Evolutionary conservation across 2,113 vertebrate species (phyloP), one percentile per base, ranked within the genome.

Genomic region (Bufo bufo): DNA sequence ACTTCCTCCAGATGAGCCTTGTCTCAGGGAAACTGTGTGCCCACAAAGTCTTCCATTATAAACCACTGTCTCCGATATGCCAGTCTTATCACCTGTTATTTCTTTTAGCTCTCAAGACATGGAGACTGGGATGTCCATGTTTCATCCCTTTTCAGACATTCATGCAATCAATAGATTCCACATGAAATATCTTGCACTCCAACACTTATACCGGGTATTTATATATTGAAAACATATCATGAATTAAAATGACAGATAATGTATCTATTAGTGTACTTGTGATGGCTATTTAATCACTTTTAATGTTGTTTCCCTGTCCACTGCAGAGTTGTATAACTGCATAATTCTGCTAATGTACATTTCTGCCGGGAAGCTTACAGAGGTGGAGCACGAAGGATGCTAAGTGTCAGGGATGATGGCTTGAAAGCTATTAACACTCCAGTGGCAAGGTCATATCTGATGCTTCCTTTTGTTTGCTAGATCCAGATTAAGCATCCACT

Each of bases 391-490:
- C 90, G 83, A 89, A 92, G 91, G 93, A 92, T 92, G 92, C 95
- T 95, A 94, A 96, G 94, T 94, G 94, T 93, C 91, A 90, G 92
- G 93, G 82, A 90, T 90, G 90, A 93, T 94, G 92, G 92, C 92
- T 91, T 93, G 93, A 94, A 91, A 94, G 91, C 94, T 93, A 96
- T 97, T 96, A 96, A 95, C 94, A 93, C 94, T 94, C 94, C 91
- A 92, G 92, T 90, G 90, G 92, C 92, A 94, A 96, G 96, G 95
- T 96, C 95, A 96, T 91, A 93, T 93, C 85, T 91, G 95, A 95
- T 94, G 94, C 91, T 95, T 95, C 93, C 94, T 96, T 93, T 94
- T 95, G 94, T 96, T 95, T 94, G 93, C 92, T 92, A 92, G 92
- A 92, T 91, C 92, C 94, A 94, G 94, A 95, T 95, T 92, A 95